phyloP scores from a whole-genome alignment of 2,888 invertebrate genomes.

The Schizaphis graminum region DNA sequence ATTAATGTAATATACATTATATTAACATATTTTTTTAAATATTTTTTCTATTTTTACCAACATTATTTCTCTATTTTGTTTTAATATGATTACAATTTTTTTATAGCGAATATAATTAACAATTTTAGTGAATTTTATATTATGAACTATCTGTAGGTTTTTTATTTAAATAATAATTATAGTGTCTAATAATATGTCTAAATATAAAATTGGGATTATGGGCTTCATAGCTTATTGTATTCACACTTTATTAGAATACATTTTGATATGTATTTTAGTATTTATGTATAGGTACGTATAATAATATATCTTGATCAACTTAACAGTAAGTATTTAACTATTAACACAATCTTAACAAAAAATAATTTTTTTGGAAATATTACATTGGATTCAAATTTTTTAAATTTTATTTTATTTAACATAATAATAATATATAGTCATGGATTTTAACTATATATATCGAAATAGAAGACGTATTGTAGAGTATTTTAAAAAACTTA shows the following conservation, averaged over 20 bases:
- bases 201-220: not conserved
- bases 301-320: not conserved
- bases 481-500: not conserved
- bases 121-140: not conserved
- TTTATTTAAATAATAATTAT: not conserved
- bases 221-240: not conserved
- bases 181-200: not conserved
- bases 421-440: not conserved
- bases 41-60: not conserved
- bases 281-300: too few species aligned
- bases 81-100: not conserved
- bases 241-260: not conserved
- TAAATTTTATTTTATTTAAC: not conserved
- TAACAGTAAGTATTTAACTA: not conserved
- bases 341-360: not conserved
- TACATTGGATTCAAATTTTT: not conserved
- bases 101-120: not conserved
- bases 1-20: not conserved
- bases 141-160: not conserved
- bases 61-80: not conserved
- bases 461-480: not conserved
- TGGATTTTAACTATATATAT: not conserved
- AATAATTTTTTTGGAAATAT: not conserved
- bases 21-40: not conserved
- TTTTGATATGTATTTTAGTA: too few species aligned